These are phyloP conservation scores for Eilema depressum DNA, from an alignment of 2,888 invertebrate genomes.

Conservation along the genomic window DNA sequence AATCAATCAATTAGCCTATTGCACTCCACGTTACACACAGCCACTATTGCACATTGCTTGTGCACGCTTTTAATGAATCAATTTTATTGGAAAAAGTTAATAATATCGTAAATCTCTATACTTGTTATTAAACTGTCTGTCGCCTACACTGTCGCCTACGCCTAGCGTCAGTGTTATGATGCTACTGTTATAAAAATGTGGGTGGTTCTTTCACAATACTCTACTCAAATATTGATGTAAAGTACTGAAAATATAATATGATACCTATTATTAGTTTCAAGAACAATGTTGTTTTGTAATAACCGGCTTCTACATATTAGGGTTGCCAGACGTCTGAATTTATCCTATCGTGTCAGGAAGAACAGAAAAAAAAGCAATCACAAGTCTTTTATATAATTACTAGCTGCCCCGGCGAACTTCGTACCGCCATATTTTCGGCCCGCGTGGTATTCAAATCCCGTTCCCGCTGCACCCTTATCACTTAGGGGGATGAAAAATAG, in stretches of 20 bases:
- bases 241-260: too few relatives aligned
- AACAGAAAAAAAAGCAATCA: too few relatives aligned
- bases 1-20: too few relatives aligned
- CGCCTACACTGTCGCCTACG: conserved; percentile 33
- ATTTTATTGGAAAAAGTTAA: background rate
- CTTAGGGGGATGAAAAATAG: too few relatives aligned
- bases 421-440: too few relatives aligned
- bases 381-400: too few relatives aligned
- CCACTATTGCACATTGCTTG: too few relatives aligned
- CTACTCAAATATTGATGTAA: background rate
- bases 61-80: background rate
- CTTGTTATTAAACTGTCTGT: background rate
- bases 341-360: background rate
- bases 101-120: background rate
- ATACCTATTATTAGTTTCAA: too few relatives aligned
- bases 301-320: background rate
- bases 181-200: background rate
- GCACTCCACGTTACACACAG: too few relatives aligned
- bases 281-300: background rate
- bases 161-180: background rate
- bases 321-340: background rate
- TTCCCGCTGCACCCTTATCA: too few relatives aligned
- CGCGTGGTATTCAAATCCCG: too few relatives aligned
- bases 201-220: background rate
- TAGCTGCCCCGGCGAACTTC: too few relatives aligned